Conservation (phyloP, 2,113 vertebrate genomes). For the Barnardius zonarius region DNA sequence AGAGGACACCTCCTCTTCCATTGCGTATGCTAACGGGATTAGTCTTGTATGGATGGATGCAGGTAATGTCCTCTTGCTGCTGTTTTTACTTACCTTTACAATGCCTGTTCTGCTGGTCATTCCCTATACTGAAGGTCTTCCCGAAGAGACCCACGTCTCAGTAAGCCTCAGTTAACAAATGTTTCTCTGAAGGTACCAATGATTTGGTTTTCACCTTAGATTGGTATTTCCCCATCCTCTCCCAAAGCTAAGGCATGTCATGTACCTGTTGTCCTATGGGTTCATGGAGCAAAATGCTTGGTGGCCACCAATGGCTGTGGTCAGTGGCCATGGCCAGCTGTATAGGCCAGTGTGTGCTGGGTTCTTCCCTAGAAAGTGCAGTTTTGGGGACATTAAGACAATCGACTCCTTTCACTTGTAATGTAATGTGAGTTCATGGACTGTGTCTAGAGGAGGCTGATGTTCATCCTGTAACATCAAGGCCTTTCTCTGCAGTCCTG, state of each 20-base stretch:
- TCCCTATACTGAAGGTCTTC: neutral
- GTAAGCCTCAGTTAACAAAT: neutral
- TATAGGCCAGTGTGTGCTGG: neutral
- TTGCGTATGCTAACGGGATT: neutral
- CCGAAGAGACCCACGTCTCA: neutral
- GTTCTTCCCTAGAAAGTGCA: neutral
- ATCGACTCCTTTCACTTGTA: neutral
- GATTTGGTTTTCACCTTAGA: neutral
- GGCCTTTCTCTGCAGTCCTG: neutral
- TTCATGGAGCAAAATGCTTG: neutral
- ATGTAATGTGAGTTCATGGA: accelerated
- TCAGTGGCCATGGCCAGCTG: neutral
- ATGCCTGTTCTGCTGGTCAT: neutral
- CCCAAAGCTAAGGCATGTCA: neutral
- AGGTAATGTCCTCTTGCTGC: neutral
- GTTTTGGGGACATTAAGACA: neutral
- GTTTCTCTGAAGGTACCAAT: neutral
- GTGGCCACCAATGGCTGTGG: neutral
- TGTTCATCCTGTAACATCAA: neutral
- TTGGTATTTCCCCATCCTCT: neutral
- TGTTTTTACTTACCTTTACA: neutral
- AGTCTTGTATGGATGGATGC: neutral
- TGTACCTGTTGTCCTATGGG: accelerated
- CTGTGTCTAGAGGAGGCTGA: neutral
- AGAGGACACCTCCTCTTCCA: neutral